Evolutionary conservation across 2,888 invertebrate genomes (phyloP).

Genomic region (Cyrtodaria siliqua): DNA sequence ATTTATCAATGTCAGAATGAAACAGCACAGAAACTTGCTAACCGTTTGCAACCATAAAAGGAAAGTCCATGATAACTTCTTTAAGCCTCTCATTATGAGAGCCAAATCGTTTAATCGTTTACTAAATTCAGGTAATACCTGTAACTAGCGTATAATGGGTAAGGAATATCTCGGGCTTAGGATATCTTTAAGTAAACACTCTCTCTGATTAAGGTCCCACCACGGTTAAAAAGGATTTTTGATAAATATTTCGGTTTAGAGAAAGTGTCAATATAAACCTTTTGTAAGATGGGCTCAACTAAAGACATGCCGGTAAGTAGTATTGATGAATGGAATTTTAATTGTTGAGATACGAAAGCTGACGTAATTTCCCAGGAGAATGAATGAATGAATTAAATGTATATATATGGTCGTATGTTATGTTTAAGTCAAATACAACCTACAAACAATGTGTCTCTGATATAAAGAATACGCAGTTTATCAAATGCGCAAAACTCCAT

Average conservation of each 20-base stretch:
- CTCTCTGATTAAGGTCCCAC: slow-evolving; percentile 34
- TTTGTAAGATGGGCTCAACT: slow-evolving; percentile 24
- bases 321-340: slow-evolving; percentile 22
- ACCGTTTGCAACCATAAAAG: no score
- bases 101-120: slow-evolving; percentile 39
- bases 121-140: slow-evolving; percentile 35
- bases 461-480: no score
- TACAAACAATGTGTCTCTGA: no score
- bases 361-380: neutral
- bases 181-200: slow-evolving; percentile 45
- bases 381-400: no score
- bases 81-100: no score
- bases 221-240: slow-evolving; percentile 14
- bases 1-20: no score
- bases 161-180: slow-evolving; percentile 23
- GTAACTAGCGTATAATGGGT: slow-evolving; percentile 44
- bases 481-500: no score
- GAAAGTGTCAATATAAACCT: slow-evolving; percentile 29
- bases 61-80: no score
- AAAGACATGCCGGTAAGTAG: slow-evolving; percentile 1
- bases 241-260: slow-evolving; percentile 38
- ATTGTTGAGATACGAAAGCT: slow-evolving; percentile 6
- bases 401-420: no score
- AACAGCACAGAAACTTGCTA: no score
- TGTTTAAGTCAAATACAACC: no score